These are phyloP conservation scores for Paralichthys olivaceus DNA, from an alignment of 2,113 vertebrate genomes.

Conservation along the genomic window DNA sequence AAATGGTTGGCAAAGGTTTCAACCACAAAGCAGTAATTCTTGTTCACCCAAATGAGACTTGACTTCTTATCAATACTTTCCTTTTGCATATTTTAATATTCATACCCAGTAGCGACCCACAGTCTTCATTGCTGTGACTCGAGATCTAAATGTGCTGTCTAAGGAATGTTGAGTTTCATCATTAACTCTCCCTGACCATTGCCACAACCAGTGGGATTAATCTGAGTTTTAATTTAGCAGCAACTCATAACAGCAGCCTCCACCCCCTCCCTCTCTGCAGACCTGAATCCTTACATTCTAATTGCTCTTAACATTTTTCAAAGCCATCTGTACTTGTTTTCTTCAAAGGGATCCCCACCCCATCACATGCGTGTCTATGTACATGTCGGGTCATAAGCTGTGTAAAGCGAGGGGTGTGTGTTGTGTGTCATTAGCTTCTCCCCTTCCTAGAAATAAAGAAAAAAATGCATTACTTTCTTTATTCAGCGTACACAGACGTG, in stretches of 20 bases:
- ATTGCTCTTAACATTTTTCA: constrained; percentile 49
- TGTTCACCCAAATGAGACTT: background rate
- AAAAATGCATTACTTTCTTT: constrained; percentile 64
- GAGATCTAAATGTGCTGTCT: background rate
- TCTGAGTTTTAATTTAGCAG: constrained; percentile 1
- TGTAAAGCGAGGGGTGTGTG: constrained; percentile 64
- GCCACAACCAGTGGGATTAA: background rate
- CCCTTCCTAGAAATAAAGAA: constrained; percentile 62
- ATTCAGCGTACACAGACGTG: constrained; percentile 57
- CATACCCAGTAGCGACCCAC: background rate
- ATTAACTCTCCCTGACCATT: constrained; percentile 17
- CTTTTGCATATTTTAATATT: background rate
- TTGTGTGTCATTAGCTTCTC: constrained; percentile 62
- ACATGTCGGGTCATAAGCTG: constrained; percentile 58
- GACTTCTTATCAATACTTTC: no score
- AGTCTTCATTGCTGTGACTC: background rate
- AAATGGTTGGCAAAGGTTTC: background rate
- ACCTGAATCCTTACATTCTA: constrained; percentile 37
- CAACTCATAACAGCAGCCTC: constrained; percentile 16
- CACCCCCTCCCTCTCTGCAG: constrained; percentile 20
- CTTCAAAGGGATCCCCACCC: constrained; percentile 73
- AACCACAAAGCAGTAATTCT: background rate
- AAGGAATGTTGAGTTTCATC: constrained; percentile 2
- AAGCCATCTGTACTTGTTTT: constrained; percentile 66
- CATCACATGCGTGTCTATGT: constrained; percentile 45